Evolutionary conservation across 2,797 vertebrate genomes (phyloP), one percentile per base, ranked within the genome.

Genomic region (Lacerta viridis): DNA sequence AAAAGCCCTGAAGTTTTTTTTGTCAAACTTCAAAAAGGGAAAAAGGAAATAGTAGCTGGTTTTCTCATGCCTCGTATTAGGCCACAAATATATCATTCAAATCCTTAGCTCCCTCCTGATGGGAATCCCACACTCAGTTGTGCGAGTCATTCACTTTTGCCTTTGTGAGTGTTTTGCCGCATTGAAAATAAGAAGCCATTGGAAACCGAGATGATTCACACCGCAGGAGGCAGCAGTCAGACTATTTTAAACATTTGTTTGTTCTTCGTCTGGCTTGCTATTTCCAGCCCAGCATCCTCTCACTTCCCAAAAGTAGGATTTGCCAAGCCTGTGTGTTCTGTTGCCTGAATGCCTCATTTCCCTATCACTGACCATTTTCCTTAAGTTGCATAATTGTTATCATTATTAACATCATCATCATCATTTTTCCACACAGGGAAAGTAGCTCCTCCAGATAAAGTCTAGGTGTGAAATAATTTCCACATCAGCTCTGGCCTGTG

Each of bases 71-170:
- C 61, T 61, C 59, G 23, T 23, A 61, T 61, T 61, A 61, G 59
- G 59, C 61, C 61, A 64, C 61, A 64, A 18, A 64, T 64, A 18
- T 64, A 18, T 64, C 23, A 71, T 13, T 61, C 5, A 27, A 25
- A 50, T 50, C 77, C 83, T 76, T n/a, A 11, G 29, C 10, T 27
- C 10, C 46, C 64, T 88, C 50, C 69, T 88, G 20, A 15, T n/a
- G 76, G 64, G 27, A 72, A 46, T 9, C 2, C 27, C 20, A 29
- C 23, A 69, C 6, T 64, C 66, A 0, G 7, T 29, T 84, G 85
- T 75, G 61, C 33, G 59, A 91, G n/a, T 94, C 90, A 90, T 74
- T 92, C 88, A 86, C 29, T 68, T 25, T 6, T 74, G 89, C n/a
- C 83, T 86, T 92, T 90, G 80, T 0, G 13, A 33, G 0, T 6